phyloP scores from a whole-genome alignment of 2,888 invertebrate genomes.

The Drosophila bunnanda region DNA sequence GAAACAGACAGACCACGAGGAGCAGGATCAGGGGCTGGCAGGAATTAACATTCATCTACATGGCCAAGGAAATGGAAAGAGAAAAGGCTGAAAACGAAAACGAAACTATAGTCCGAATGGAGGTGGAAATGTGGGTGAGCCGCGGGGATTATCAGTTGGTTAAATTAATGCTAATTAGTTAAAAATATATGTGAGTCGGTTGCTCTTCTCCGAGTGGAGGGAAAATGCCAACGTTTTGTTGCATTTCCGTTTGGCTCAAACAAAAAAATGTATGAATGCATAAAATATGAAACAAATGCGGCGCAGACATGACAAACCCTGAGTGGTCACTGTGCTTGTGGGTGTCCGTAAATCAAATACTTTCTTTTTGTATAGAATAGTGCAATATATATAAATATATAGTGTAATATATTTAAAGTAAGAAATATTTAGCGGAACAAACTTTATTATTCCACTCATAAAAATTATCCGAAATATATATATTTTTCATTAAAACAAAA shows the following conservation, averaged over 20 bases:
- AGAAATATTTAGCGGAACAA: not conserved
- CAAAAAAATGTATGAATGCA: constrained; percentile 47
- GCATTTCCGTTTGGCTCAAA: constrained; percentile 57
- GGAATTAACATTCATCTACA: constrained; percentile 14
- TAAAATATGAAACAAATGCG: constrained; percentile 70
- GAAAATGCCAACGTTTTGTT: constrained; percentile 60
- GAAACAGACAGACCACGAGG: constrained; percentile 1
- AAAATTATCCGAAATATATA: too few relatives aligned
- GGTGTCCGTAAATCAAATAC: not conserved
- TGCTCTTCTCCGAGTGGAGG: constrained; percentile 25
- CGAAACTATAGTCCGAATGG: not conserved
- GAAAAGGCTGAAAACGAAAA: not conserved
- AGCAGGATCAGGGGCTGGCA: constrained; percentile 13
- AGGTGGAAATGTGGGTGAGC: constrained; percentile 40
- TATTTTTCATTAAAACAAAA: too few relatives aligned
- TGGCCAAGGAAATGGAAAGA: constrained; percentile 1
- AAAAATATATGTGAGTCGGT: constrained; percentile 78
- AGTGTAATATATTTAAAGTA: not conserved
- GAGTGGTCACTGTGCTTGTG: constrained; percentile 50
- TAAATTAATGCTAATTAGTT: constrained; percentile 83
- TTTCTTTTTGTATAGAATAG: not conserved
- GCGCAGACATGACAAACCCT: constrained; percentile 52
- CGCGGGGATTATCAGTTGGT: constrained; percentile 75
- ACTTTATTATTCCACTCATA: too few relatives aligned
- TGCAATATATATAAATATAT: not conserved